Evolutionary conservation across 2,888 invertebrate species (phyloP), one percentile per base, ranked within the genome.

Genomic region (Bedellia somnulentella): DNA sequence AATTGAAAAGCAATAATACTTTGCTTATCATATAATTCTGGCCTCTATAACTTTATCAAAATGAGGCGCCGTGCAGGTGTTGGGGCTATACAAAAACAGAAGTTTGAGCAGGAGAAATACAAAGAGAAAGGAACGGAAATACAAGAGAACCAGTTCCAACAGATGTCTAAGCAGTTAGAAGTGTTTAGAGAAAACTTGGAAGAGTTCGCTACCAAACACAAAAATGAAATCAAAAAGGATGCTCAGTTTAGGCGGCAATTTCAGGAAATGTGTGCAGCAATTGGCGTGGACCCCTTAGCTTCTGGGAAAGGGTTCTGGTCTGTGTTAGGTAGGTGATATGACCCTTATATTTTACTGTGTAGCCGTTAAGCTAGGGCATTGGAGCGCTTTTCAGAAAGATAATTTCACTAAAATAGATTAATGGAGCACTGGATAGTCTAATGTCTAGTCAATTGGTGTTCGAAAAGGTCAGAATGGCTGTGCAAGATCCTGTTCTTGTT

Each of bases 221-320:
- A 93, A 51, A 89, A 80, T 43, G 96, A 97, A 52, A 99, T 99
- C 25, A 87, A 87, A 41, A 95, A 95, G 57, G 93, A 97, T 57
- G 83, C 96, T 0, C 88, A 91, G 46, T 99, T 99, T 52, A 82
- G 99, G 18, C 80, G 89, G 31, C 96, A 98, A 61, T 99, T 99
- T 57, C 96, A 96, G 49, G 93, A 96, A 63, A 99, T 99, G 99
- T 99, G 99, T 66, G 93, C 98, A 0, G 90, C 94, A 1, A 97
- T 99, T 37, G 99, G 96, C 1, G 99, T 99, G 0, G 99, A 99
- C 62, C 99, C 99, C 0, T 62, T 99, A 29, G 94, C 98, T 1
- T 95, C 95, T 1, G 90, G 89, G 30, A 93, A 93, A 75, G 93
- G 98, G 0, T 98, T 99, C 64, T 99, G 99, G 99, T 94, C 93